A percentile compares a stretch with the other conserved stretches of the same genome.
phyloP scores from a whole-genome alignment of 2,797 vertebrate species.

The Sebastes taczanowskii region DNA sequence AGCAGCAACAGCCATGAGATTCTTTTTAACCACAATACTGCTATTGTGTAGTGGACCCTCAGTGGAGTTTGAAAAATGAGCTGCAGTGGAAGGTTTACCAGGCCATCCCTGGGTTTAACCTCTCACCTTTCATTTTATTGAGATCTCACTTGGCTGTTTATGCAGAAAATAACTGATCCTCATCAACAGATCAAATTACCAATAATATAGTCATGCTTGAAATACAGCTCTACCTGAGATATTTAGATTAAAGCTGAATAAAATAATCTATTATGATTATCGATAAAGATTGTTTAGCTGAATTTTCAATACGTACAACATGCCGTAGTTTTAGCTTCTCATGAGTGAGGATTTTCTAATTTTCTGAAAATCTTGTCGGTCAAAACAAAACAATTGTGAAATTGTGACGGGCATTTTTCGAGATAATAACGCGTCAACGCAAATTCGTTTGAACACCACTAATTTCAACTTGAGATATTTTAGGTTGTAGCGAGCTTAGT shows the following conservation, averaged over 20 bases:
- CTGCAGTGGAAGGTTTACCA: constrained; percentile 26
- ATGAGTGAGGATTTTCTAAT: not conserved
- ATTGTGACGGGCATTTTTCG: not conserved
- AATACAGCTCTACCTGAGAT: not conserved
- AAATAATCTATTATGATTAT: not conserved
- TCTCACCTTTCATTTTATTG: constrained; percentile 33
- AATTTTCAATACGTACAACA: not conserved
- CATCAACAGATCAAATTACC: not conserved
- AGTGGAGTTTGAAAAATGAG: constrained; percentile 35
- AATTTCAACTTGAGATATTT: no score
- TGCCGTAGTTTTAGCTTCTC: not conserved
- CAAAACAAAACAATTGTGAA: not conserved
- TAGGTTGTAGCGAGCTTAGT: no score
- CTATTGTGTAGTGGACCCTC: constrained; percentile 19
- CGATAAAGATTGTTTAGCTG: not conserved
- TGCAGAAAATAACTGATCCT: constrained; percentile 3
- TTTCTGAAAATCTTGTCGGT: not conserved
- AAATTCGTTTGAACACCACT: no score
- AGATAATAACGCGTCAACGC: no score
- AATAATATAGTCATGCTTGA: not conserved
- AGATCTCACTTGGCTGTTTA: constrained; percentile 23
- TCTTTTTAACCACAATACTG: constrained; percentile 25
- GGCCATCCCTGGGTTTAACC: constrained; percentile 21
- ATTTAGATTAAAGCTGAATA: not conserved
- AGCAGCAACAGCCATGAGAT: constrained; percentile 8